A percentile compares a stretch with the other conserved stretches of the same genome.
Conservation (phyloP, 2,888 invertebrate species). For the Drosophila dives region DNA sequence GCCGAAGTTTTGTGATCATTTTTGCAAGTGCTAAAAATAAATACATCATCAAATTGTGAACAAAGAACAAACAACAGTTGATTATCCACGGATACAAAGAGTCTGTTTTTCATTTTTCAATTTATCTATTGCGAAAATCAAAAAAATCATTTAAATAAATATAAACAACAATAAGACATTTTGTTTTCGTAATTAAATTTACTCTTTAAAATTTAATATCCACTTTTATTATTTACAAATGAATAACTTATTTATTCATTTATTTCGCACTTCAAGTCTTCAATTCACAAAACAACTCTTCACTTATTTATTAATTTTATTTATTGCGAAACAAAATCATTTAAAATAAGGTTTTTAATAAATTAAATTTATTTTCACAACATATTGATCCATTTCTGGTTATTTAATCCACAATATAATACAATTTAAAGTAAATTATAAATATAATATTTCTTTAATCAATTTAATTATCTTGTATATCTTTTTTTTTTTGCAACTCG, state of each 20-base stretch:
- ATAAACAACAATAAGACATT: not conserved
- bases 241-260: not conserved
- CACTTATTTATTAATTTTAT: not conserved
- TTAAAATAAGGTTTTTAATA: not conserved
- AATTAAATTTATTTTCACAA: not conserved
- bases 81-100: slow-evolving; percentile 11
- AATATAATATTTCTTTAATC: slow-evolving; percentile 22
- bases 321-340: not conserved
- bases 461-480: slow-evolving; percentile 31
- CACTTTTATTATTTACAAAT: not conserved
- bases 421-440: not conserved
- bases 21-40: slow-evolving; percentile 55
- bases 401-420: not conserved
- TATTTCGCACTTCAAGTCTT: not conserved
- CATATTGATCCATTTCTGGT: not conserved
- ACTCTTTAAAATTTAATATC: not conserved
- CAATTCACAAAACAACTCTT: not conserved
- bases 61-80: slow-evolving; percentile 43
- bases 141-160: slow-evolving; percentile 22
- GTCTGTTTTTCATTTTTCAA: slow-evolving; percentile 16
- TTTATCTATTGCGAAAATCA: slow-evolving; percentile 16
- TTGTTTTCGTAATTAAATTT: not conserved
- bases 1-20: slow-evolving; percentile 40
- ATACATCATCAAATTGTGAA: slow-evolving; percentile 49
- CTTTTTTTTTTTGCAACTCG: slow-evolving; percentile 32